These are phyloP conservation scores for Scomber japonicus DNA, from an alignment of 2,113 vertebrate genomes.

Conservation along the genomic window DNA sequence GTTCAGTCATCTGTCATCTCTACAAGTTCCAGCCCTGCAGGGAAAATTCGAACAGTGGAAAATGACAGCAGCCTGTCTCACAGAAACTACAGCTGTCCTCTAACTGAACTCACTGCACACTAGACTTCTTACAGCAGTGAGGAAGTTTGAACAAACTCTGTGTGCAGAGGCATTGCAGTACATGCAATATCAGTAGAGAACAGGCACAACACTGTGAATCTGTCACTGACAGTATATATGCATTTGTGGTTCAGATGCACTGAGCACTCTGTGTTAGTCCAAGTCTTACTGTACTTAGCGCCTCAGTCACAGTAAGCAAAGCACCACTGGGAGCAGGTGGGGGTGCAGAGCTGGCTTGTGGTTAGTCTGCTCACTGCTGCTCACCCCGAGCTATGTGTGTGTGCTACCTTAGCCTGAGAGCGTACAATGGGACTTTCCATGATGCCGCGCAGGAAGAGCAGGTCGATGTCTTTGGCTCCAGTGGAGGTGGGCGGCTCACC, in stretches of 20 bases:
- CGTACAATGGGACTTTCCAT: constrained; percentile 98
- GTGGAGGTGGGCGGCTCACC: constrained; percentile 89
- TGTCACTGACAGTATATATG: constrained; percentile 1
- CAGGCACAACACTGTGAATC: background rate
- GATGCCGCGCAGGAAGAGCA: constrained; percentile 98
- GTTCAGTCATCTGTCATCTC: constrained; percentile 19
- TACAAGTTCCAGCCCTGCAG: background rate
- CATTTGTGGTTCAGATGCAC: background rate
- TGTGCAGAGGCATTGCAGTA: background rate
- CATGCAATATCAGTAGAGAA: background rate
- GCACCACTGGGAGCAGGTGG: constrained; percentile 17
- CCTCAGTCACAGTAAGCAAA: constrained; percentile 46
- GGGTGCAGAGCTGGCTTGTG: background rate
- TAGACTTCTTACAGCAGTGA: background rate
- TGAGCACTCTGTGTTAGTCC: constrained; percentile 18
- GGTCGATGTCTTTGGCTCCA: constrained; percentile 97
- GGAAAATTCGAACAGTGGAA: constrained; percentile 10
- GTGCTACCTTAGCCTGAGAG: constrained; percentile 90
- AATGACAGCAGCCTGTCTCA: constrained; percentile 28
- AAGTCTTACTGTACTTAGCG: constrained; percentile 47
- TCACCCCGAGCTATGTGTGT: constrained; percentile 53
- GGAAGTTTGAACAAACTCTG: background rate
- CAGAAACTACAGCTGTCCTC: constrained; percentile 27
- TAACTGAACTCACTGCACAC: constrained; percentile 20
- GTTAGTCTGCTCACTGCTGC: constrained; percentile 33